Evolutionary conservation across 2,888 invertebrate species (phyloP).

Genomic region (Trissonchulus latispiculum): DNA sequence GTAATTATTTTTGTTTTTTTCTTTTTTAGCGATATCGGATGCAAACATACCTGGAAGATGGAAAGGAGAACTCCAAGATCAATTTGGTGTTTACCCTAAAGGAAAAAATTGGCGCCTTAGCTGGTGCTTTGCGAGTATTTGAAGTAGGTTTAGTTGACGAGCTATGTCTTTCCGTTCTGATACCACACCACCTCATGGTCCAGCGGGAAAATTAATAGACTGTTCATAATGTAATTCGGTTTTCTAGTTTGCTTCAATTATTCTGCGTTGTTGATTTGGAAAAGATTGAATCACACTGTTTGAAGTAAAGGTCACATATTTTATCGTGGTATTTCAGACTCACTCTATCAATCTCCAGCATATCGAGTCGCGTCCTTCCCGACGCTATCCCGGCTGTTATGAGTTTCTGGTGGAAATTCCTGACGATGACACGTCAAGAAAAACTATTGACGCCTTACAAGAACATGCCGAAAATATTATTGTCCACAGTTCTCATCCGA

Average conservation of each 20-base stretch:
- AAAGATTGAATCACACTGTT: no score
- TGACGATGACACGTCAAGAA: not conserved
- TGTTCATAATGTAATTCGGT: no score
- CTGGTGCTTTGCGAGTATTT: slow-evolving; percentile 75
- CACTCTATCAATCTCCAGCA: slow-evolving; percentile 49
- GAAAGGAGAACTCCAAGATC: slow-evolving; percentile 28
- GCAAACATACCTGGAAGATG: slow-evolving; percentile 11
- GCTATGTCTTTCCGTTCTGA: no score
- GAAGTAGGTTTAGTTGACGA: slow-evolving; percentile 58
- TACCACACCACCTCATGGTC: no score
- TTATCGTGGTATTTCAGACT: no score
- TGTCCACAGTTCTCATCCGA: slow-evolving; percentile 11
- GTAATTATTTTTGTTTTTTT: no score
- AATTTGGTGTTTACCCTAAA: slow-evolving; percentile 77
- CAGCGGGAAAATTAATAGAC: no score
- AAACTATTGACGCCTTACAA: slow-evolving; percentile 11
- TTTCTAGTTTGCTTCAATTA: no score
- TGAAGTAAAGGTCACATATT: no score
- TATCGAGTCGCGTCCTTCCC: slow-evolving; percentile 51
- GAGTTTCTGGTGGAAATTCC: slow-evolving; percentile 46
- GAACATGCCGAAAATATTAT: not conserved
- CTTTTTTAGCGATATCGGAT: slow-evolving; percentile 17
- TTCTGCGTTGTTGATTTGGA: no score
- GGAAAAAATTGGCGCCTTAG: slow-evolving; percentile 74
- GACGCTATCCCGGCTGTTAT: slow-evolving; percentile 45